Conservation (phyloP, 2,888 invertebrate genomes). For the Andrena haemorrhoa region DNA sequence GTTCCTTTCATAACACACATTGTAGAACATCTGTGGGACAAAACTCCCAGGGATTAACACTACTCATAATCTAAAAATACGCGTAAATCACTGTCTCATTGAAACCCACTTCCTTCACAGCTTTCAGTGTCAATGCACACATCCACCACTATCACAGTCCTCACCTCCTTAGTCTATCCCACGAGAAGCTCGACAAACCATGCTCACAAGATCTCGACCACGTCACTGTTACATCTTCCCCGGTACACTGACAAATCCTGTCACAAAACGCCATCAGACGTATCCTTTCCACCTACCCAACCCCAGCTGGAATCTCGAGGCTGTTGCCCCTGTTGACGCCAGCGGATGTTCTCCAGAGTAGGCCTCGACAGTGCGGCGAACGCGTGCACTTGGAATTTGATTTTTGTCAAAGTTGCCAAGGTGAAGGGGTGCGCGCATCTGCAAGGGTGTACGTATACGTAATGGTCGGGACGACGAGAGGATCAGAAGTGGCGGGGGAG, state of each 20-base stretch:
- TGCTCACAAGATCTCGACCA: too few relatives aligned
- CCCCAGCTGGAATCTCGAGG: not conserved
- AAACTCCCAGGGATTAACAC: not conserved
- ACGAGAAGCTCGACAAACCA: too few relatives aligned
- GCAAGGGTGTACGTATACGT: slow-evolving; percentile 72
- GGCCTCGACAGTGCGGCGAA: slow-evolving; percentile 46
- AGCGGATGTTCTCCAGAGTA: slow-evolving; percentile 36
- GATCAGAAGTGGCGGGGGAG: slow-evolving; percentile 51
- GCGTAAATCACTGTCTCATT: too few relatives aligned
- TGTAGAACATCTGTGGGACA: not conserved
- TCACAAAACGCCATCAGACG: not conserved
- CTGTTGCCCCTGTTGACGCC: not conserved
- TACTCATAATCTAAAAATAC: not conserved
- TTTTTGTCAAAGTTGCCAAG: slow-evolving; percentile 81
- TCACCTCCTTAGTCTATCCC: too few relatives aligned
- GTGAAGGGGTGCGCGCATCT: slow-evolving; percentile 81
- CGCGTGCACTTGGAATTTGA: slow-evolving; percentile 76
- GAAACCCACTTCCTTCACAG: too few relatives aligned
- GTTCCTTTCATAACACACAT: not conserved
- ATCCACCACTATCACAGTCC: too few relatives aligned
- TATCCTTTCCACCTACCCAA: not conserved
- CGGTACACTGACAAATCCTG: not conserved
- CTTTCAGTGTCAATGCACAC: too few relatives aligned
- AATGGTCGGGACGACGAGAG: slow-evolving; percentile 70
- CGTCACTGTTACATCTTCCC: too few relatives aligned